Conservation (phyloP, 2,888 invertebrate genomes). For the Fabriciana adippe region DNA sequence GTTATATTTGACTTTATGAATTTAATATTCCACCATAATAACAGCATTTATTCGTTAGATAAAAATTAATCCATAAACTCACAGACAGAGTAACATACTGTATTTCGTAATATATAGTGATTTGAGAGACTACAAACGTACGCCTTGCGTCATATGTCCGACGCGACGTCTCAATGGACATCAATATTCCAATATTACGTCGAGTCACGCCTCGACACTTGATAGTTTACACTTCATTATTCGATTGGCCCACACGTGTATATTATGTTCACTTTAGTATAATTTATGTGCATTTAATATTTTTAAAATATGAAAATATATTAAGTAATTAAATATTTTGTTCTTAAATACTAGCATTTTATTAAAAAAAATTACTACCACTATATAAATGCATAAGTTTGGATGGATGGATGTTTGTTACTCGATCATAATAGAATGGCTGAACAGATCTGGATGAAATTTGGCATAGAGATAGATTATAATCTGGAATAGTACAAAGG, state of each 20-base stretch:
- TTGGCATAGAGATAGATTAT: too few relatives aligned
- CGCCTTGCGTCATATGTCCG: conserved; percentile 15
- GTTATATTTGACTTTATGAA: too few relatives aligned
- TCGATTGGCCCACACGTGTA: conserved; percentile 14
- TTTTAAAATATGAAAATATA: neutral
- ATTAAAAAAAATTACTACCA: too few relatives aligned
- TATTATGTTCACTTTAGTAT: neutral
- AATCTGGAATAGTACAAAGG: too few relatives aligned
- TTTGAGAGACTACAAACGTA: conserved; percentile 2
- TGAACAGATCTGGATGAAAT: too few relatives aligned
- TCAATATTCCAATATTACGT: conserved; percentile 25
- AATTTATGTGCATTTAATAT: conserved; percentile 5
- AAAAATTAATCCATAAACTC: neutral
- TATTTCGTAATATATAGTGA: neutral
- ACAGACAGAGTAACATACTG: neutral
- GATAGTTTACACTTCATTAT: conserved; percentile 28
- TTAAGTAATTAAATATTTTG: neutral
- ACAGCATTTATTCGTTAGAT: neutral
- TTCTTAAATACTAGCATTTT: too few relatives aligned
- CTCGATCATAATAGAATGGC: too few relatives aligned
- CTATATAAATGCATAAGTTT: too few relatives aligned
- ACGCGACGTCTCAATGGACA: conserved; percentile 20
- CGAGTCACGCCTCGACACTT: conserved; percentile 24
- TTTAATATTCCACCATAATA: neutral
- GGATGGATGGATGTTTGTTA: too few relatives aligned